These are phyloP conservation scores for Tympanuchus pallidicinctus DNA, from an alignment of 2,113 vertebrate genomes.

Conservation along the genomic window DNA sequence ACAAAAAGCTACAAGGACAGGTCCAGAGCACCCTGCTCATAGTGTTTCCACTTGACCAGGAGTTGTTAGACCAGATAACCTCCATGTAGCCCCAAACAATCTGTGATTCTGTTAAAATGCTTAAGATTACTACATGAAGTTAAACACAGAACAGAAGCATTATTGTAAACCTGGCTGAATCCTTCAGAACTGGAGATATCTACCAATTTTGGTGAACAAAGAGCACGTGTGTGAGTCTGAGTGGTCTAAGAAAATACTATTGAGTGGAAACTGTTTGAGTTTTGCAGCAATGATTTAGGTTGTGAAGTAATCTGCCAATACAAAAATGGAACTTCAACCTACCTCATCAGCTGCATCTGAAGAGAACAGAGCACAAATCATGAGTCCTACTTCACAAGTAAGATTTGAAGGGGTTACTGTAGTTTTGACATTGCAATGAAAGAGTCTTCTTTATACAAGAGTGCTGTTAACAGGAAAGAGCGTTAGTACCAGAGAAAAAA, in stretches of 20 bases:
- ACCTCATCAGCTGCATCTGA: neutral
- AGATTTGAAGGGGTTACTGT: neutral
- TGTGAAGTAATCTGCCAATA: neutral
- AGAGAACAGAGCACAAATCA: neutral
- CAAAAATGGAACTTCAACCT: neutral
- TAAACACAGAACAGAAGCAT: neutral
- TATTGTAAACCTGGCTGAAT: neutral
- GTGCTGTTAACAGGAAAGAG: neutral
- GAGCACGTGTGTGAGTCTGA: neutral
- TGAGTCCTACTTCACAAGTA: rapidly evolving
- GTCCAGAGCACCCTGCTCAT: rapidly evolving
- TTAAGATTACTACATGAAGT: neutral
- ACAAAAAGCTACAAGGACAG: rapidly evolving
- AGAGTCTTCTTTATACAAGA: neutral
- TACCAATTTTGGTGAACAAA: neutral
- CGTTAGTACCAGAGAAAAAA: neutral
- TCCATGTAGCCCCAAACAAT: neutral
- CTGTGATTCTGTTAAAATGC: neutral
- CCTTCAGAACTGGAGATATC: neutral
- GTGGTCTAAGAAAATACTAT: neutral
- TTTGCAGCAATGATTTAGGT: neutral
- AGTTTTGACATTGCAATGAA: neutral
- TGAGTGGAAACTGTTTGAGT: neutral
- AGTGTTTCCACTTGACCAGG: neutral
- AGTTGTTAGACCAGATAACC: rapidly evolving